phyloP scores from a whole-genome alignment of 2,797 vertebrate genomes.

The Dipus sagitta region DNA sequence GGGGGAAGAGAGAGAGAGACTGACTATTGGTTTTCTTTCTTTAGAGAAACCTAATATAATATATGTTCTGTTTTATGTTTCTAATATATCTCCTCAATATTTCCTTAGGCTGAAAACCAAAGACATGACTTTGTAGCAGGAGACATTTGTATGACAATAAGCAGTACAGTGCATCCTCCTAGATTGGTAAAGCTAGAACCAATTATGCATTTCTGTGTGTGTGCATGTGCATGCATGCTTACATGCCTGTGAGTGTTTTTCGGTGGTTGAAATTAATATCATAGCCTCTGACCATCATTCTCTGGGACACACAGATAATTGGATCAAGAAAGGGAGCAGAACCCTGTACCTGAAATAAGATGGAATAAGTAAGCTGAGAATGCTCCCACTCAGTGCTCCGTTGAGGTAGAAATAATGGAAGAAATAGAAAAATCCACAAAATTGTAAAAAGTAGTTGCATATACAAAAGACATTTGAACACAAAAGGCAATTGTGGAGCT shows the following conservation, averaged over 20 bases:
- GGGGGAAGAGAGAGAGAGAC: not conserved
- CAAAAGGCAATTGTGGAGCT: constrained; percentile 13
- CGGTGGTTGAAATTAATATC: not conserved
- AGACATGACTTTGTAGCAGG: not conserved
- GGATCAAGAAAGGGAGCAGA: not conserved
- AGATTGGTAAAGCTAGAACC: not conserved
- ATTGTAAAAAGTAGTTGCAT: not conserved
- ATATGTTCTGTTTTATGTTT: not conserved
- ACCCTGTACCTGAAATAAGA: not conserved
- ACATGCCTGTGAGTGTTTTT: not conserved
- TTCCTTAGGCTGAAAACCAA: not conserved
- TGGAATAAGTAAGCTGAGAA: not conserved
- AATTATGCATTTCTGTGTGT: not conserved
- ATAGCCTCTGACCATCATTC: not conserved
- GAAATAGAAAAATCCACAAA: constrained; percentile 29
- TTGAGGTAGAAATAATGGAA: constrained; percentile 24
- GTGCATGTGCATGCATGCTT: no score
- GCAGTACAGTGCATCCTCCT: not conserved
- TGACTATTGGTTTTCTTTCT: not conserved
- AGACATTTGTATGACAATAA: not conserved
- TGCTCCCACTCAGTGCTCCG: not conserved
- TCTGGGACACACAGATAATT: not conserved
- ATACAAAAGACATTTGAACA: not conserved
- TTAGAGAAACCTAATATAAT: not conserved
- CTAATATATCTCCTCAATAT: not conserved